A percentile compares a stretch with the other conserved stretches of the same genome.
Conservation (phyloP, 2,888 invertebrate species). For the Argyresthia goedartella region DNA sequence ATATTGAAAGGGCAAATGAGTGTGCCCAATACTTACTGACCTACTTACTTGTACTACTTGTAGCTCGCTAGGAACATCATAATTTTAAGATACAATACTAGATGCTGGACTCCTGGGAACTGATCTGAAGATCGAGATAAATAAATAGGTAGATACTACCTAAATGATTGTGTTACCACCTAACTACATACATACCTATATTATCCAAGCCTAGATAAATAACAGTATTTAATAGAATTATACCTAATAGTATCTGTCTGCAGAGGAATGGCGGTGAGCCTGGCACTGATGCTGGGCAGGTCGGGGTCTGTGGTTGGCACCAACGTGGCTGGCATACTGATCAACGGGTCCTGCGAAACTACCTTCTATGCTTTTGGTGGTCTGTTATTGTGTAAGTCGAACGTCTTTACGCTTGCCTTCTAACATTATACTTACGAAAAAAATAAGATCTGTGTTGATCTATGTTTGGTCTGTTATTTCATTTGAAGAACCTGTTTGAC, state of each 20-base stretch:
- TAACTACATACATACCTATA: too few relatives aligned
- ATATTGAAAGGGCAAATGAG: too few relatives aligned
- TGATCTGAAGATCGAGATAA: too few relatives aligned
- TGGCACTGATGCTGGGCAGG: slow-evolving; percentile 73
- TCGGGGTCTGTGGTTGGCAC: slow-evolving; percentile 74
- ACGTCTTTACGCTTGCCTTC: background rate
- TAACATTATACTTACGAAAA: background rate
- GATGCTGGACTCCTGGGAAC: too few relatives aligned
- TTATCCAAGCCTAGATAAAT: too few relatives aligned
- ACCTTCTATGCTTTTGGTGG: slow-evolving; percentile 73
- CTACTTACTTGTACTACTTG: too few relatives aligned
- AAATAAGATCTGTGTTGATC: background rate
- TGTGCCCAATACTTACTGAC: too few relatives aligned
- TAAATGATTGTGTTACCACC: too few relatives aligned
- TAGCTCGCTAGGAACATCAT: too few relatives aligned
- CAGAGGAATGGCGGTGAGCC: slow-evolving; percentile 74
- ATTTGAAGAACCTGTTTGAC: background rate
- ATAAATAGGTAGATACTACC: too few relatives aligned
- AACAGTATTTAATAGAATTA: too few relatives aligned
- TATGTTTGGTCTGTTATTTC: background rate
- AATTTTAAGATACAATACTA: too few relatives aligned
- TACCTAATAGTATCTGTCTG: slow-evolving; percentile 6
- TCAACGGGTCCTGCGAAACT: slow-evolving; percentile 70
- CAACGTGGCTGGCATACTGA: slow-evolving; percentile 70
- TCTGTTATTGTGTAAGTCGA: slow-evolving; percentile 49